These are phyloP conservation scores for Temnothorax rugatulus DNA, from an alignment of 2,888 invertebrate genomes.

Conservation along the genomic window DNA sequence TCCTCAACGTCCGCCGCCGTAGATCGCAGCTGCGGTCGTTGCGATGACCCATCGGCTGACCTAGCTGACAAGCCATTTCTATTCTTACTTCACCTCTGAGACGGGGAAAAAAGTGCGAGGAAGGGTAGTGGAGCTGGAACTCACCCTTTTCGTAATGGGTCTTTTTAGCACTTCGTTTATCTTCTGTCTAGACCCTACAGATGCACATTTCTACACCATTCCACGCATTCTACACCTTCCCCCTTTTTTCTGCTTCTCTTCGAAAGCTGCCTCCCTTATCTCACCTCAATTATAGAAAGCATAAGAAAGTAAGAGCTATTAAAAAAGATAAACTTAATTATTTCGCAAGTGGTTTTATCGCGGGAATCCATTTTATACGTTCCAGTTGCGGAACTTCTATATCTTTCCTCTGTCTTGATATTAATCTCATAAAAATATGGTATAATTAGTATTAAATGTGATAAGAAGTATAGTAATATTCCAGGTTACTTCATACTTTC, in stretches of 20 bases:
- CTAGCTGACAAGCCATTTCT: conserved; percentile 53
- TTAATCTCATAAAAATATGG: background rate
- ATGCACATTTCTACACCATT: conserved; percentile 30
- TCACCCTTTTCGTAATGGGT: conserved; percentile 34
- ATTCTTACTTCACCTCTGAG: conserved; percentile 24
- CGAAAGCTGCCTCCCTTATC: conserved; percentile 17
- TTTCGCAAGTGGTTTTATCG: conserved; percentile 10
- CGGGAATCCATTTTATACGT: background rate
- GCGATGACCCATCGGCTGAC: conserved; percentile 54
- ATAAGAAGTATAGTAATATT: background rate
- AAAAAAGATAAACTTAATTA: conserved; percentile 25
- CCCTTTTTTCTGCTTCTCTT: background rate
- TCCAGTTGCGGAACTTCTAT: background rate
- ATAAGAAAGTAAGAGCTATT: conserved; percentile 20
- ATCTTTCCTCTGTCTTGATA: background rate
- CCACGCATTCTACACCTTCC: conserved; percentile 6
- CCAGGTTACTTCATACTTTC: background rate
- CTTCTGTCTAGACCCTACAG: conserved; percentile 21
- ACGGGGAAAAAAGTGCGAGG: conserved; percentile 11
- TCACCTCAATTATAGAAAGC: conserved; percentile 20
- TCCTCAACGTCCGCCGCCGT: conserved; percentile 42
- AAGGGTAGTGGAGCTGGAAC: conserved; percentile 17
- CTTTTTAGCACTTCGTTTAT: conserved; percentile 33
- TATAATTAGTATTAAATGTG: background rate
- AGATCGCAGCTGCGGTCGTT: conserved; percentile 51